Percentiles rank a stretch among this genome's conserved stretches.
phyloP scores from a whole-genome alignment of 2,888 invertebrate species.

The Aphodius granarius region DNA sequence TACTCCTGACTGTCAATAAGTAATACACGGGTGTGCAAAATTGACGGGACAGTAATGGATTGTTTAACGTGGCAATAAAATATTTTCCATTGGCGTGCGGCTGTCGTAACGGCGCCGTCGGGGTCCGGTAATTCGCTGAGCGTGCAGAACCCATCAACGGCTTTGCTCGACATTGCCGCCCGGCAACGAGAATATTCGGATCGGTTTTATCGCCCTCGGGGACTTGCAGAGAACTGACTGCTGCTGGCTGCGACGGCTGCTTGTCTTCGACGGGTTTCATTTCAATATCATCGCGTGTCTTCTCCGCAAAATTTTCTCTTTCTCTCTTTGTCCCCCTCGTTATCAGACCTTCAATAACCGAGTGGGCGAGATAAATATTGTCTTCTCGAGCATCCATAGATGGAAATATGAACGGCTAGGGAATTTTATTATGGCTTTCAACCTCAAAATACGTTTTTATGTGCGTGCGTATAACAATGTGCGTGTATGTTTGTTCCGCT shows the following conservation, averaged over 20 bases:
- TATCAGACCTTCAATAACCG: neutral
- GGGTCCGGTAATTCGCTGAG: constrained; percentile 43
- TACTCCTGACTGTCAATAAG: neutral
- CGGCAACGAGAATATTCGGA: constrained; percentile 14
- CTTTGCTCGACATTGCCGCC: neutral
- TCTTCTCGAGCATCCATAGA: neutral
- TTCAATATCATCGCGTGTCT: neutral
- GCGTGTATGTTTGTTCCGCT: neutral
- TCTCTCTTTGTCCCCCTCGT: neutral
- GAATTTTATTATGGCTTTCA: neutral
- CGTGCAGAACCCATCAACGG: constrained; percentile 40
- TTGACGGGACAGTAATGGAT: neutral
- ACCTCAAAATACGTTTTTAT: neutral
- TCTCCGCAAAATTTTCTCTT: neutral
- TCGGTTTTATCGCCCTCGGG: neutral
- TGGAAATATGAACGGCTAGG: neutral
- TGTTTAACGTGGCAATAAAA: constrained; percentile 36
- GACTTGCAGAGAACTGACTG: neutral
- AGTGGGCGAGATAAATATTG: neutral
- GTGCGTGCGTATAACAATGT: neutral
- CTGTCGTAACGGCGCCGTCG: constrained; percentile 38
- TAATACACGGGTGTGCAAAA: neutral
- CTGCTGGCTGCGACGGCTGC: neutral
- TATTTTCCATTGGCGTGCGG: constrained; percentile 43
- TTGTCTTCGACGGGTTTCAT: neutral